These are phyloP conservation scores for Dreissena polymorpha DNA, from an alignment of 1,140 invertebrate species.

Conservation along the genomic window DNA sequence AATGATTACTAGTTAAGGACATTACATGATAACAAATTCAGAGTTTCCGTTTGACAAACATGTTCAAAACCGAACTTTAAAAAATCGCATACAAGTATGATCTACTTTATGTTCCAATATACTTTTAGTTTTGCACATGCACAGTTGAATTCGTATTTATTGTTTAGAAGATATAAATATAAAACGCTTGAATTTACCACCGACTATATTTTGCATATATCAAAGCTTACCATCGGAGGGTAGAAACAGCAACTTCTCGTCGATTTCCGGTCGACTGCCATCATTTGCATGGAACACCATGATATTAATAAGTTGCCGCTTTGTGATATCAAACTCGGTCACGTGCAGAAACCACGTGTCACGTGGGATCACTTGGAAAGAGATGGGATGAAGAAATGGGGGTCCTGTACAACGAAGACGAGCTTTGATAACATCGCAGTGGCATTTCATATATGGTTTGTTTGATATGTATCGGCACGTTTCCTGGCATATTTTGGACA, in stretches of 20 bases:
- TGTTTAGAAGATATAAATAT: no score
- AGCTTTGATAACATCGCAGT: not conserved
- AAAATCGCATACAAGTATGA: no score
- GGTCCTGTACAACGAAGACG: not conserved
- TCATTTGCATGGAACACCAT: not conserved
- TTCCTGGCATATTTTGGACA: not conserved
- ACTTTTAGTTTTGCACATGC: no score
- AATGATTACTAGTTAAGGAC: no score
- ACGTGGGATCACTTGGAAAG: not conserved
- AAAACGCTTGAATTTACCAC: not conserved
- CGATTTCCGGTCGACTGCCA: not conserved
- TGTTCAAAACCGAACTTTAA: no score
- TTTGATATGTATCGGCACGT: not conserved
- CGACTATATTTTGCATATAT: not conserved
- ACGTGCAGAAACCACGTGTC: not conserved
- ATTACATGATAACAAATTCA: no score
- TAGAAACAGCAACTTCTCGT: not conserved
- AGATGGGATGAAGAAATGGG: not conserved
- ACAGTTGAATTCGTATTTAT: no score
- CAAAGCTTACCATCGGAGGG: not conserved
- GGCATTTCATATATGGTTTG: not conserved
- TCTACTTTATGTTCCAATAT: no score
- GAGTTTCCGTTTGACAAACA: no score
- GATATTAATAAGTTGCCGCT: not conserved
- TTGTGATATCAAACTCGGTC: not conserved